Conservation (phyloP, 1,140 invertebrate genomes). For the Eumeta japonica region DNA sequence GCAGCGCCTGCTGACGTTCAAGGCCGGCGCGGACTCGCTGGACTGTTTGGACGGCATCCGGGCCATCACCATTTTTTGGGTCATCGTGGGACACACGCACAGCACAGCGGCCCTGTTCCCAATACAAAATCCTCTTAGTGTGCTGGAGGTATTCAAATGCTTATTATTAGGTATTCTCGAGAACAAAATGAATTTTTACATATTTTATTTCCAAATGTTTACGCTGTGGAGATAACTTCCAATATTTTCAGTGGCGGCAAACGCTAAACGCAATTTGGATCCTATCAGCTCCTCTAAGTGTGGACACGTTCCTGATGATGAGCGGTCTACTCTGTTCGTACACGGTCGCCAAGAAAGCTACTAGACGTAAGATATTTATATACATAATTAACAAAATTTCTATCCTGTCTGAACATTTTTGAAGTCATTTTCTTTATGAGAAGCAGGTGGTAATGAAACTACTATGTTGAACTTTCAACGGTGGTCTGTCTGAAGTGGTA, state of each 20-base stretch:
- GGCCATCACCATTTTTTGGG: constrained; percentile 64
- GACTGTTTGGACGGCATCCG: constrained; percentile 58
- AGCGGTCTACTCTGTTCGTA: constrained; percentile 64
- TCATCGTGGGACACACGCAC: constrained; percentile 62
- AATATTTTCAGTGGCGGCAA: constrained; percentile 26
- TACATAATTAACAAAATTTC: too few relatives aligned
- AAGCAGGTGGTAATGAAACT: too few relatives aligned
- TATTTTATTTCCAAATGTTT: constrained; percentile 6
- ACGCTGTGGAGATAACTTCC: not conserved
- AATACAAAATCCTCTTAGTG: constrained; percentile 28
- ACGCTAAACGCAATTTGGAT: constrained; percentile 26
- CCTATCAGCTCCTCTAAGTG: constrained; percentile 35
- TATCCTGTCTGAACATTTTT: too few relatives aligned
- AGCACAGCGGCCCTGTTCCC: constrained; percentile 22
- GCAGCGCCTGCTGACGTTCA: constrained; percentile 20
- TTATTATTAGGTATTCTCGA: too few relatives aligned
- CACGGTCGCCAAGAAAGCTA: constrained; percentile 50
- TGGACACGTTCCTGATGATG: constrained; percentile 60
- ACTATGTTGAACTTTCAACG: too few relatives aligned
- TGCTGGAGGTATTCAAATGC: constrained; percentile 14
- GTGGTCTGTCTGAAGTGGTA: too few relatives aligned
- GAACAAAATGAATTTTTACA: not conserved
- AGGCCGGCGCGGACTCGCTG: constrained; percentile 15
- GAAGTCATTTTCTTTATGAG: too few relatives aligned
- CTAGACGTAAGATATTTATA: constrained; percentile 24